phyloP scores from a whole-genome alignment of 2,888 invertebrate genomes.

The Aspidapion aeneum region DNA sequence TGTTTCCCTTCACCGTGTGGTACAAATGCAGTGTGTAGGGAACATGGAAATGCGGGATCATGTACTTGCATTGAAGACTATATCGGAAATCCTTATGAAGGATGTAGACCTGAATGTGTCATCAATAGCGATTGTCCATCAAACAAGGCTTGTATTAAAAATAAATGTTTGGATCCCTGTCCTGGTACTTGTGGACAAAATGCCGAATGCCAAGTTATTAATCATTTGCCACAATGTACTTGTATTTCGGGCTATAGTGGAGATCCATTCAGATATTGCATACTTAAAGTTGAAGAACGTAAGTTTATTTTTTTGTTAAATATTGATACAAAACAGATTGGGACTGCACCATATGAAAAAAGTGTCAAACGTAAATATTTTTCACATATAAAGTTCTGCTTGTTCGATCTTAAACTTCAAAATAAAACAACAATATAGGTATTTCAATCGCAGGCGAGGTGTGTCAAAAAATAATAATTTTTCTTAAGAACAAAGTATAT shows the following conservation, averaged over 20 bases:
- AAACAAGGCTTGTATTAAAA: constrained; percentile 65
- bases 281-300: constrained; percentile 46
- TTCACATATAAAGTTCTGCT: too few relatives aligned
- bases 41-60: constrained; percentile 59
- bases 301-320: constrained; percentile 34
- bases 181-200: constrained; percentile 72
- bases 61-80: constrained; percentile 69
- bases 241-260: constrained; percentile 72
- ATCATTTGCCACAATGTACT: constrained; percentile 66
- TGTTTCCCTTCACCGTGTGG: constrained; percentile 64
- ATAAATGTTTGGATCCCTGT: constrained; percentile 74
- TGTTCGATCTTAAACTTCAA: too few relatives aligned
- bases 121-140: constrained; percentile 70
- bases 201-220: constrained; percentile 68
- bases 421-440: too few relatives aligned
- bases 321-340: too few relatives aligned
- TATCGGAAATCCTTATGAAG: constrained; percentile 74
- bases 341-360: too few relatives aligned
- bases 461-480: too few relatives aligned
- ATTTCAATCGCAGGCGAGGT: too few relatives aligned
- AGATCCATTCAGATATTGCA: constrained; percentile 69
- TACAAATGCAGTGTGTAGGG: constrained; percentile 66
- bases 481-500: too few relatives aligned
- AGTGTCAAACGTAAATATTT: too few relatives aligned
- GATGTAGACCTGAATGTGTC: constrained; percentile 72